Evolutionary conservation across 2,888 invertebrate genomes (phyloP).

Genomic region (Helleia helle): DNA sequence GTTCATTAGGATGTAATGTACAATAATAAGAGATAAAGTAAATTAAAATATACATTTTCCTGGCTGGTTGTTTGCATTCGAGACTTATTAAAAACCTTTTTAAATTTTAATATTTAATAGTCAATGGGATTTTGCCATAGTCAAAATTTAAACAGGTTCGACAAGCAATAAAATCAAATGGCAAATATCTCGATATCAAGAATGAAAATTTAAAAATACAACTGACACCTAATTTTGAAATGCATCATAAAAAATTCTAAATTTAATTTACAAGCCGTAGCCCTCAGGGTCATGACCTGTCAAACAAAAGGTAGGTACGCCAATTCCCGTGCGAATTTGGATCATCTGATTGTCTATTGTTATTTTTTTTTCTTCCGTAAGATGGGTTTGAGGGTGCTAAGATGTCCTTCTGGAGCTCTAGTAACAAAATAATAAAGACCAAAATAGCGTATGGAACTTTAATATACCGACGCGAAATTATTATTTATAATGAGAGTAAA

Average conservation of each 20-base stretch:
- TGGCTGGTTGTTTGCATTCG: no score
- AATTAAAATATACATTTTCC: no score
- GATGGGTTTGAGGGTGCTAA: conserved; percentile 20
- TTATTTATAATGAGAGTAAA: conserved; percentile 14
- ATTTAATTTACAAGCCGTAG: conserved; percentile 14
- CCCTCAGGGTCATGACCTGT: conserved; percentile 42
- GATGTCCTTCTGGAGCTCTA: not conserved
- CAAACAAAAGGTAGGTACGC: conserved; percentile 26
- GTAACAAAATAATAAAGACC: not conserved
- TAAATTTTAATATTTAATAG: no score
- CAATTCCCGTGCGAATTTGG: conserved; percentile 56
- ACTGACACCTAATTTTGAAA: conserved; percentile 14
- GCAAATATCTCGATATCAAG: no score
- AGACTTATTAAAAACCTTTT: no score
- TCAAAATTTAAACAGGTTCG: no score
- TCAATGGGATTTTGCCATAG: no score
- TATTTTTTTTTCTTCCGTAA: conserved; percentile 40
- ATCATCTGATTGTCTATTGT: conserved; percentile 57
- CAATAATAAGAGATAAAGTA: no score
- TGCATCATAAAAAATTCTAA: not conserved
- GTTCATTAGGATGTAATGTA: no score
- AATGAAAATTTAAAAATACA: no score
- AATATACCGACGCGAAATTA: conserved; percentile 12
- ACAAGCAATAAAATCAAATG: no score
- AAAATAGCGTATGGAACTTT: conserved; percentile 1